Conservation (phyloP, 2,888 invertebrate species). For the Pristionchus maxplancki region DNA sequence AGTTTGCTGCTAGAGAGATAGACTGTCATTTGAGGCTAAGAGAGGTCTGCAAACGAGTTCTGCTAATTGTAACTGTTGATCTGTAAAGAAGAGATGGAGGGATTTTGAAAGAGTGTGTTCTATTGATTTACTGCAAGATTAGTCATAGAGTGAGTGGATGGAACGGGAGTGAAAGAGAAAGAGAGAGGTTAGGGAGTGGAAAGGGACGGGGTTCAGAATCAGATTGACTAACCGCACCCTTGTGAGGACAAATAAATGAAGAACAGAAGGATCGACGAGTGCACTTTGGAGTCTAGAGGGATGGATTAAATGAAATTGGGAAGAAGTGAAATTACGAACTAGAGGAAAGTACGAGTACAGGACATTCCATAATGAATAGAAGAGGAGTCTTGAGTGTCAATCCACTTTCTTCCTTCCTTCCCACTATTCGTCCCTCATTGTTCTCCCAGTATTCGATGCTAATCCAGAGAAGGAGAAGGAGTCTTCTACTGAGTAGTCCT, state of each 20-base stretch:
- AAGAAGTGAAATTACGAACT: neutral
- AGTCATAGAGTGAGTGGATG: constrained; percentile 24
- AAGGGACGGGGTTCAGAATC: constrained; percentile 23
- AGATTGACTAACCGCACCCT: neutral
- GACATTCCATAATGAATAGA: constrained; percentile 35
- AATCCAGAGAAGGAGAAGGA: neutral
- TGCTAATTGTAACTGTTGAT: constrained; percentile 15
- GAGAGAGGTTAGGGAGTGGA: neutral
- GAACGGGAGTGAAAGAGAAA: neutral
- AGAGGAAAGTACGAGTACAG: constrained; percentile 2
- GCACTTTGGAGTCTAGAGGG: neutral
- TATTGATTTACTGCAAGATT: constrained; percentile 14
- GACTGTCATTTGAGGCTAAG: neutral
- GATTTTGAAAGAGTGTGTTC: constrained; percentile 32
- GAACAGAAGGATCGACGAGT: neutral
- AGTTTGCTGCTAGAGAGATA: neutral
- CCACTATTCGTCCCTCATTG: constrained; percentile 8
- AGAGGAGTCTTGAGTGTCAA: neutral
- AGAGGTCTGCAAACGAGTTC: constrained; percentile 6
- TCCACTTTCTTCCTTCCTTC: neutral
- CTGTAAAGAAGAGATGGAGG: neutral
- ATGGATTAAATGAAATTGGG: constrained; percentile 13
- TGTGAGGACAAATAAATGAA: constrained; percentile 11
- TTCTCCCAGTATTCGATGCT: constrained; percentile 26
- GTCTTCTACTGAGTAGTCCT: neutral